phyloP scores from a whole-genome alignment of 2,797 vertebrate genomes.

The Zenarchopterus dispar region DNA sequence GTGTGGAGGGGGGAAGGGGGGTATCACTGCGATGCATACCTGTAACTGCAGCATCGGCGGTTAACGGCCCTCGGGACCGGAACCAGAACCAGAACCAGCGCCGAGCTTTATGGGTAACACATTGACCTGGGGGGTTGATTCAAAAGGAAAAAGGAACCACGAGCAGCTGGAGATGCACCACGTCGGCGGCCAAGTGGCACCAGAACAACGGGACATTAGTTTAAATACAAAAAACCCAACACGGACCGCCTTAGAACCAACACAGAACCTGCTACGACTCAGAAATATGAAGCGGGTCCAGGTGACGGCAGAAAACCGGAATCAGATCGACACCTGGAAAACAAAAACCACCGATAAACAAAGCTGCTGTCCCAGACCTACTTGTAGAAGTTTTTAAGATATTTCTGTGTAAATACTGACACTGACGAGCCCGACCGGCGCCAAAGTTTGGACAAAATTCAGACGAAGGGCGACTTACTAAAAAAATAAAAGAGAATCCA shows the following conservation, averaged over 20 bases:
- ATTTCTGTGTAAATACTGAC: not conserved
- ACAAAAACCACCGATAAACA: not conserved
- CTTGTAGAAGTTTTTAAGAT: slow-evolving; percentile 10
- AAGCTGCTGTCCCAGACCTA: slow-evolving; percentile 6
- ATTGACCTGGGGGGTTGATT: not conserved
- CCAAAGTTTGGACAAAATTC: too few relatives aligned
- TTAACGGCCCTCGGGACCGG: slow-evolving; percentile 30
- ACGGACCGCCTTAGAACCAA: not conserved
- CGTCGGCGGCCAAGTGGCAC: not conserved
- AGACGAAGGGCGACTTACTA: too few relatives aligned
- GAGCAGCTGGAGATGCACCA: slow-evolving; percentile 24
- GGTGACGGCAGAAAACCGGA: slow-evolving; percentile 6
- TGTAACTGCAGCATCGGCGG: slow-evolving; percentile 12
- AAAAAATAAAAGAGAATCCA: too few relatives aligned
- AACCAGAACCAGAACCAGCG: slow-evolving; percentile 19
- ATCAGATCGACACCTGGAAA: slow-evolving; percentile 1
- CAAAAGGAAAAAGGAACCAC: not conserved
- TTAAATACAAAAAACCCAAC: not conserved
- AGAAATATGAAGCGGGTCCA: not conserved
- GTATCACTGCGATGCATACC: not conserved
- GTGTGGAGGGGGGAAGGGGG: not conserved
- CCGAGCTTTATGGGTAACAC: slow-evolving; percentile 11
- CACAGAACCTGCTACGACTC: not conserved
- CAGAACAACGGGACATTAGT: not conserved
- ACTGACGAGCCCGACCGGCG: too few relatives aligned